Conservation (phyloP, 2,888 invertebrate genomes). For the Hyles lineata region DNA sequence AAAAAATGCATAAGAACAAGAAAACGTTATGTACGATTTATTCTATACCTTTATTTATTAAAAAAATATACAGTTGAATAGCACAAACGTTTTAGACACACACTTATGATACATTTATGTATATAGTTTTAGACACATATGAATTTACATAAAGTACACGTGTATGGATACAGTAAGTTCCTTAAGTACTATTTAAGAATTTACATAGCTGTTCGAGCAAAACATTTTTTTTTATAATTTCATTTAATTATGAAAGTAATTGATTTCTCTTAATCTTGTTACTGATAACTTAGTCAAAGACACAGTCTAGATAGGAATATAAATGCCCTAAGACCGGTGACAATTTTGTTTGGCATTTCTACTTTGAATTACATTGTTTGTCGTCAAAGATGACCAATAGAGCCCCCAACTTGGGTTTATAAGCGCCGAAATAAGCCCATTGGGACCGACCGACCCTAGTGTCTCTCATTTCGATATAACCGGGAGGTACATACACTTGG, state of each 20-base stretch:
- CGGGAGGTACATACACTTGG: too few species aligned
- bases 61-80: constrained; percentile 3
- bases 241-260: too few species aligned
- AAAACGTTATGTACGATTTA: background rate
- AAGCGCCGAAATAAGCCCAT: too few species aligned
- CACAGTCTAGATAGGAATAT: background rate
- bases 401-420: too few species aligned
- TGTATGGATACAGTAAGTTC: background rate
- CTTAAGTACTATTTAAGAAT: background rate
- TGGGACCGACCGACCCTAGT: too few species aligned
- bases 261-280: too few species aligned
- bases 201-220: background rate
- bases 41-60: constrained; percentile 1
- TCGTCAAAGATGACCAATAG: too few species aligned
- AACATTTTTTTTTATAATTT: too few species aligned
- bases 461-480: too few species aligned
- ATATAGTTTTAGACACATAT: background rate
- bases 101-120: background rate
- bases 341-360: background rate
- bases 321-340: background rate
- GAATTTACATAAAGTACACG: background rate
- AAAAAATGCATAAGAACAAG: background rate
- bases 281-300: too few species aligned
- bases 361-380: too few species aligned
- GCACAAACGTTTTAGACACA: background rate